phyloP scores from a whole-genome alignment of 1,140 invertebrate genomes.

The Ceratitis capitata region DNA sequence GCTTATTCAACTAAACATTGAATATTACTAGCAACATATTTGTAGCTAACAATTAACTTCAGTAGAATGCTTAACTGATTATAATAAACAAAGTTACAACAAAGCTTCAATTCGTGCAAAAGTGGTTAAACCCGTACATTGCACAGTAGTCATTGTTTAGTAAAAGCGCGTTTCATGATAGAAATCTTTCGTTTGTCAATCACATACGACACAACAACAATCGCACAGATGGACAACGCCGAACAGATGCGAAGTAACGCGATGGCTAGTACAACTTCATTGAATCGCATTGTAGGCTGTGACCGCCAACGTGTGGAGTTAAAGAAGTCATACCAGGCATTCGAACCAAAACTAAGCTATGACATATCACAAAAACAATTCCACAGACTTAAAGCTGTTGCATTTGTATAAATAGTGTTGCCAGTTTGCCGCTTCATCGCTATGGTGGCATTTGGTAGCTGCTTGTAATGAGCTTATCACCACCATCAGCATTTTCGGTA shows the following conservation, averaged over 20 bases:
- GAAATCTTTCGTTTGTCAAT: conserved; percentile 6
- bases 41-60: too few species aligned
- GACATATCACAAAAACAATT: neutral
- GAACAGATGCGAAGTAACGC: neutral
- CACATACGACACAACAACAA: neutral
- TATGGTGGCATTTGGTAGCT: conserved; percentile 62
- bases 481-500: conserved; percentile 64
- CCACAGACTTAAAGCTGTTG: neutral
- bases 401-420: conserved; percentile 19
- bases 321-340: neutral
- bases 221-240: neutral
- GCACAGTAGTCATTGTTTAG: neutral
- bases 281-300: neutral
- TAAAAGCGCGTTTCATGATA: neutral
- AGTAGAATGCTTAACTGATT: too few species aligned
- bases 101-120: too few species aligned
- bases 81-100: too few species aligned
- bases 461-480: conserved; percentile 65
- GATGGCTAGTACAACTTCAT: neutral
- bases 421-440: neutral
- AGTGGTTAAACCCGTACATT: too few species aligned
- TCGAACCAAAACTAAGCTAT: neutral
- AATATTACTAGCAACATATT: too few species aligned
- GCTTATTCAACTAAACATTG: too few species aligned
- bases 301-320: neutral